Evolutionary conservation across 1,140 invertebrate genomes (phyloP).

Genomic region (Temnothorax longispinosus): DNA sequence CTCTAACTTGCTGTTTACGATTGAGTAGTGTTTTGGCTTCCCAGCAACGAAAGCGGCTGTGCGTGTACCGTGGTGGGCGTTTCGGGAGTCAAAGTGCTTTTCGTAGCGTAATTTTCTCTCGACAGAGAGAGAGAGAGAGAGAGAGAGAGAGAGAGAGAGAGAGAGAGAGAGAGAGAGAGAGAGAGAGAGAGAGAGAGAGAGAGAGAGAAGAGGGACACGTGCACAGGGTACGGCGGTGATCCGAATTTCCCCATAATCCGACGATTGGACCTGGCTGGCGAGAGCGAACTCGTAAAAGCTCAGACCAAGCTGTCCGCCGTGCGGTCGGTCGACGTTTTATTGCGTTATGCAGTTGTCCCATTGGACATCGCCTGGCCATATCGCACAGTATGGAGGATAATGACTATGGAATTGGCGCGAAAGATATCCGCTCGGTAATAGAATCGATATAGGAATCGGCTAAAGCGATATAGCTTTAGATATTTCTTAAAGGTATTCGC

Average conservation of each 20-base stretch:
- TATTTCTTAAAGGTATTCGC: background rate
- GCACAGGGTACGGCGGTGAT: slow-evolving; percentile 11
- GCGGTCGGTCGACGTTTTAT: slow-evolving; percentile 66
- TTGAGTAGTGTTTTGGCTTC: background rate
- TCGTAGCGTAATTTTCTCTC: slow-evolving; percentile 50
- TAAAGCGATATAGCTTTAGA: background rate
- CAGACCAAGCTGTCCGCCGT: slow-evolving; percentile 28
- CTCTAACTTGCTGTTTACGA: slow-evolving; percentile 30
- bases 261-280: slow-evolving; percentile 56
- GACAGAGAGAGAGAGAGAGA: background rate
- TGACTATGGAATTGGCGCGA: slow-evolving; percentile 22
- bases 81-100: background rate
- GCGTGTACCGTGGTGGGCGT: background rate
- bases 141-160: background rate
- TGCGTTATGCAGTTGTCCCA: slow-evolving; percentile 63
- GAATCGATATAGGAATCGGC: background rate
- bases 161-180: background rate
- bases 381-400: slow-evolving; percentile 42
- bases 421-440: background rate
- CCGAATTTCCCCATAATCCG: slow-evolving; percentile 64
- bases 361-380: slow-evolving; percentile 24
- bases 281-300: slow-evolving; percentile 70
- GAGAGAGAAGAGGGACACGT: background rate
- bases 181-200: background rate
- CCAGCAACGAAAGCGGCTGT: background rate